Evolutionary conservation across 2,888 invertebrate species (phyloP).

Genomic region (Venusia cambrica): DNA sequence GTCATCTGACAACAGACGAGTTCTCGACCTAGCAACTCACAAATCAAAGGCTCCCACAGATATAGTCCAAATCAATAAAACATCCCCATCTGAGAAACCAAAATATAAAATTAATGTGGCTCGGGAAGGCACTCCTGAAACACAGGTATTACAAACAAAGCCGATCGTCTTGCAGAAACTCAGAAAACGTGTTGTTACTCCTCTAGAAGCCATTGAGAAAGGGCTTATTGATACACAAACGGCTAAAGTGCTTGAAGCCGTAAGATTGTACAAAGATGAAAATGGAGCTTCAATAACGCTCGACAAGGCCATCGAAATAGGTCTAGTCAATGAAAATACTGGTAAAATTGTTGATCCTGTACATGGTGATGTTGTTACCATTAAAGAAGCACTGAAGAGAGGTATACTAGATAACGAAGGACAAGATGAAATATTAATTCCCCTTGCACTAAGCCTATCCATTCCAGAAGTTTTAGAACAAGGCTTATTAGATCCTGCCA

Average conservation of each 20-base stretch:
- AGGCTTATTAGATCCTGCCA: constrained; percentile 88
- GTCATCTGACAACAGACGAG: constrained; percentile 56
- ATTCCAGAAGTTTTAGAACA: constrained; percentile 92
- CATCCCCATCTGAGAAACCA: constrained; percentile 81
- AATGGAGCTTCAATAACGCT: constrained; percentile 84
- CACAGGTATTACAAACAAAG: constrained; percentile 83
- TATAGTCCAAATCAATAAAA: constrained; percentile 80
- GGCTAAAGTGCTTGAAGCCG: constrained; percentile 84
- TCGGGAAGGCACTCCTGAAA: constrained; percentile 78
- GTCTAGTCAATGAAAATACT: constrained; percentile 85
- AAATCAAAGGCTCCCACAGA: constrained; percentile 57
- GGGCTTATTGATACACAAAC: constrained; percentile 90
- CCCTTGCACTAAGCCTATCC: constrained; percentile 89
- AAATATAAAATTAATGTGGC: constrained; percentile 85
- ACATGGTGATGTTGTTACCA: constrained; percentile 88
- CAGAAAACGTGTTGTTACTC: constrained; percentile 87
- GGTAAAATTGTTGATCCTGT: constrained; percentile 93
- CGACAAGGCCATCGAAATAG: constrained; percentile 87
- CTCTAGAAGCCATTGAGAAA: constrained; percentile 88
- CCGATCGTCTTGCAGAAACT: constrained; percentile 88
- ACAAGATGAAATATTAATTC: constrained; percentile 88
- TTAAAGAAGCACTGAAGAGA: constrained; percentile 91
- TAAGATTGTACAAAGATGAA: constrained; percentile 78
- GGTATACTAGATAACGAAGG: constrained; percentile 90
- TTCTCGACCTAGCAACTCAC: constrained; percentile 37